A percentile compares a stretch with the other conserved stretches of the same genome.
Evolutionary conservation across 2,797 vertebrate genomes (phyloP).

Genomic region (Smutsia temminckii): DNA sequence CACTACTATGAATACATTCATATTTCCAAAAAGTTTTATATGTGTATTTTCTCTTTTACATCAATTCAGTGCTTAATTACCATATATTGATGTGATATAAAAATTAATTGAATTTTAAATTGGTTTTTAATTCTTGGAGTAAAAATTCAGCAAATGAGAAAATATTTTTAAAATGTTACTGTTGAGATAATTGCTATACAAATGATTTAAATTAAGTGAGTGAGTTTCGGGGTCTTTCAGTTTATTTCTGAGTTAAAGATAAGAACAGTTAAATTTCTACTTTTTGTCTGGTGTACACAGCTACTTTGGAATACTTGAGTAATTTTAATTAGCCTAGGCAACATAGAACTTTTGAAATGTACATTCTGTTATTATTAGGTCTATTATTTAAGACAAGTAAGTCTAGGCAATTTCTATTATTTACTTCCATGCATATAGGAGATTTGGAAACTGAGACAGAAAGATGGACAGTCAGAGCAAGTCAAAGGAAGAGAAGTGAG

Average conservation of each 20-base stretch:
- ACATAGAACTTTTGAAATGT: neutral
- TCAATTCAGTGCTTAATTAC: neutral
- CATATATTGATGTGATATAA: conserved; percentile 23
- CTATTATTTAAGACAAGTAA: neutral
- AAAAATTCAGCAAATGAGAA: conserved; percentile 63
- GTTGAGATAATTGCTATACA: conserved; percentile 66
- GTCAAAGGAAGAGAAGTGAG: neutral
- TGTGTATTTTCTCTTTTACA: neutral
- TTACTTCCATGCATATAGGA: neutral
- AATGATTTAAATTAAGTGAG: conserved; percentile 60
- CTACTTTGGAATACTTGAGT: conserved; percentile 63
- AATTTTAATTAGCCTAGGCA: conserved; percentile 57
- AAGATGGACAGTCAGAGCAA: neutral
- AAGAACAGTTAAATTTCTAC: conserved; percentile 22
- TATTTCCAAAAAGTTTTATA: neutral
- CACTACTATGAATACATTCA: neutral
- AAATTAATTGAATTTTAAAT: conserved; percentile 56
- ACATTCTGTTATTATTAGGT: neutral
- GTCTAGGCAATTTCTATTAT: neutral
- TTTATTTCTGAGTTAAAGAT: conserved; percentile 62
- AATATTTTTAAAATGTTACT: conserved; percentile 38
- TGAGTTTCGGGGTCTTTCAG: conserved; percentile 31
- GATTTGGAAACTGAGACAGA: neutral
- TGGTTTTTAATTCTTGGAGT: conserved; percentile 55
- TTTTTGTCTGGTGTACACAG: conserved; percentile 45